phyloP scores from a whole-genome alignment of 2,797 vertebrate species.

The Myiotriccus ornatus region DNA sequence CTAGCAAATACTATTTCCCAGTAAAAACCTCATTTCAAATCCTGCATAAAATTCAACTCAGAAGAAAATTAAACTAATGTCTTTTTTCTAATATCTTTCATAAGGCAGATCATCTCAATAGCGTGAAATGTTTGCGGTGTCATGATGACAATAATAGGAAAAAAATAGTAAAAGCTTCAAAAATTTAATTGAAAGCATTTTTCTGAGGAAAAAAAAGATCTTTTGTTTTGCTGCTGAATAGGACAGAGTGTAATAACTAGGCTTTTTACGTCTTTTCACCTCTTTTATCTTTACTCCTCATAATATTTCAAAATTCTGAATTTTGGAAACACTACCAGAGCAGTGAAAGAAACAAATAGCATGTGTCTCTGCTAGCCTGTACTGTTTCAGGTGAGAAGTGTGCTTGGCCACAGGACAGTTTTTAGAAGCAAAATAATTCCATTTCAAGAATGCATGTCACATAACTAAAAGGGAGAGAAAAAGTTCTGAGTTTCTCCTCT shows the following conservation, averaged over 20 bases:
- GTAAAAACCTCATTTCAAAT: neutral
- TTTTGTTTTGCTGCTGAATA: neutral
- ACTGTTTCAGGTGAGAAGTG: neutral
- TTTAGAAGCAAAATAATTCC: neutral
- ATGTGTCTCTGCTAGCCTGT: neutral
- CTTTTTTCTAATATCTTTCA: neutral
- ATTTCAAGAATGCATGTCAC: neutral
- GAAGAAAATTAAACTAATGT: neutral
- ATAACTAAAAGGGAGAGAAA: neutral
- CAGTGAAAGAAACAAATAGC: neutral
- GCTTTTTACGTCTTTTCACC: neutral
- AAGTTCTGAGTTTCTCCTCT: neutral
- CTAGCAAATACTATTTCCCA: neutral
- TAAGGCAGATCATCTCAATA: neutral
- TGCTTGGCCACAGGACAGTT: neutral
- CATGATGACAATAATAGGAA: neutral
- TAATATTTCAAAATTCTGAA: neutral
- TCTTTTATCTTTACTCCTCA: neutral
- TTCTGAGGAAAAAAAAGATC: neutral
- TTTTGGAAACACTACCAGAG: neutral
- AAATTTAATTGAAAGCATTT: neutral
- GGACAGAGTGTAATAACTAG: neutral
- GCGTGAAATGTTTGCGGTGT: neutral
- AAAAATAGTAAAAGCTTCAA: neutral
- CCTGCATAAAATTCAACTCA: neutral